A percentile compares a stretch with the other conserved stretches of the same genome.
Conservation (phyloP, 1,140 invertebrate species). For the Rhagoletis pomonella region DNA sequence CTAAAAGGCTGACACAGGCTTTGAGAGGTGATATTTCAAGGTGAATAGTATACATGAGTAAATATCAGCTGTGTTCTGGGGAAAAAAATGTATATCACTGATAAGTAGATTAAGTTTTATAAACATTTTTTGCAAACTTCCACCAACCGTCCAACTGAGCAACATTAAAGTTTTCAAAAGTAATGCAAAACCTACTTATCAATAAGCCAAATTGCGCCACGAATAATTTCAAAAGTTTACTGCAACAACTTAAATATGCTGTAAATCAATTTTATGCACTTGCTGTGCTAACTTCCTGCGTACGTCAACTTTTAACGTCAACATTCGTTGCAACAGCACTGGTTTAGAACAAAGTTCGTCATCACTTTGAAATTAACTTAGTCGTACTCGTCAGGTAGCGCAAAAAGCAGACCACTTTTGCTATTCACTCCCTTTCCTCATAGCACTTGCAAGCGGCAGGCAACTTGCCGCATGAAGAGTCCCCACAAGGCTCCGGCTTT, state of each 20-base stretch:
- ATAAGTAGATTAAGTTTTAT: no score
- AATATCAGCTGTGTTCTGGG: no score
- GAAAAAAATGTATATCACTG: no score
- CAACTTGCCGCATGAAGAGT: not conserved
- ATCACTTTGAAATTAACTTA: constrained; percentile 35
- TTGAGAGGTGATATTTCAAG: no score
- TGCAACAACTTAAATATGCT: not conserved
- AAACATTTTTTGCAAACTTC: no score
- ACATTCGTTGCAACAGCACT: not conserved
- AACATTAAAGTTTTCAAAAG: no score
- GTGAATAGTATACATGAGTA: no score
- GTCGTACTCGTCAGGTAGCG: not conserved
- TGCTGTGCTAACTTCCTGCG: not conserved
- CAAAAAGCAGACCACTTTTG: not conserved
- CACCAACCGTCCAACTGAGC: no score
- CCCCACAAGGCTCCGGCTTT: not conserved
- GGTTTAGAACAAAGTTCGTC: not conserved
- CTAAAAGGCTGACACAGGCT: no score
- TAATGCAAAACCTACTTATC: not conserved
- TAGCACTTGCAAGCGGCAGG: not conserved
- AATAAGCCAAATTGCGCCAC: not conserved
- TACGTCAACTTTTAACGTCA: not conserved
- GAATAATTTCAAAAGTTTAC: not conserved
- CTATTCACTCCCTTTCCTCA: no score
- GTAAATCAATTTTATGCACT: constrained; percentile 15